These are phyloP conservation scores for Danionella dracula DNA, from an alignment of 2,797 vertebrate genomes.

Conservation along the genomic window DNA sequence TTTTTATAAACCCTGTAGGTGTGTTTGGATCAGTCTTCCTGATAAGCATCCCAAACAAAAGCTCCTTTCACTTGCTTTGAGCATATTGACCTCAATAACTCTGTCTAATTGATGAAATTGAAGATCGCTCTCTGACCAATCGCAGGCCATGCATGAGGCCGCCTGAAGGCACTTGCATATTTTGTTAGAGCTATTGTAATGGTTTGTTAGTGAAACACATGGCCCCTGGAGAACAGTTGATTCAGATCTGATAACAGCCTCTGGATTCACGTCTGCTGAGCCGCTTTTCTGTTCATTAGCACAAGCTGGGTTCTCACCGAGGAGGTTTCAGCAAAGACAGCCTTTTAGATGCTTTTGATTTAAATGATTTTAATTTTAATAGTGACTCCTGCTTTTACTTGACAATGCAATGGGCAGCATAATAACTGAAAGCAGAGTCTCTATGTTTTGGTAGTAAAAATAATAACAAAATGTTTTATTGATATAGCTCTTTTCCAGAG, in stretches of 20 bases:
- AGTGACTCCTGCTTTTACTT: too few species aligned
- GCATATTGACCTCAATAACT: neutral
- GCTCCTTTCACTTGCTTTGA: neutral
- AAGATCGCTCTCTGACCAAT: slow-evolving; percentile 23
- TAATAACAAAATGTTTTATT: too few species aligned
- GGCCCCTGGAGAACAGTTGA: slow-evolving; percentile 29
- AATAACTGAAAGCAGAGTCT: too few species aligned
- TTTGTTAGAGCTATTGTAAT: slow-evolving; percentile 49
- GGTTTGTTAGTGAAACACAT: slow-evolving; percentile 40
- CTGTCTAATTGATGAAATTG: neutral
- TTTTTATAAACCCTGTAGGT: too few species aligned
- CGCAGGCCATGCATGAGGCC: neutral
- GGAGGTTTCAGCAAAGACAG: too few species aligned
- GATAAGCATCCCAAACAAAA: neutral
- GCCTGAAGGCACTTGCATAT: slow-evolving; percentile 48
- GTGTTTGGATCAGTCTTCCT: neutral
- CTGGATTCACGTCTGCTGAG: slow-evolving; percentile 45
- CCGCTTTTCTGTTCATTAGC: slow-evolving; percentile 26
- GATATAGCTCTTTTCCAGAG: too few species aligned
- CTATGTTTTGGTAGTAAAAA: too few species aligned
- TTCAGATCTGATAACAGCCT: slow-evolving; percentile 36
- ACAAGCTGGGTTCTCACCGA: too few species aligned
- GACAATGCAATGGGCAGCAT: too few species aligned
- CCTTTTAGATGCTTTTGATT: too few species aligned
- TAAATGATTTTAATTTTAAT: too few species aligned